Base-by-base conservation (phyloP, 2,888 invertebrate species). In the Elaeidobius kamerunicus region DNA sequence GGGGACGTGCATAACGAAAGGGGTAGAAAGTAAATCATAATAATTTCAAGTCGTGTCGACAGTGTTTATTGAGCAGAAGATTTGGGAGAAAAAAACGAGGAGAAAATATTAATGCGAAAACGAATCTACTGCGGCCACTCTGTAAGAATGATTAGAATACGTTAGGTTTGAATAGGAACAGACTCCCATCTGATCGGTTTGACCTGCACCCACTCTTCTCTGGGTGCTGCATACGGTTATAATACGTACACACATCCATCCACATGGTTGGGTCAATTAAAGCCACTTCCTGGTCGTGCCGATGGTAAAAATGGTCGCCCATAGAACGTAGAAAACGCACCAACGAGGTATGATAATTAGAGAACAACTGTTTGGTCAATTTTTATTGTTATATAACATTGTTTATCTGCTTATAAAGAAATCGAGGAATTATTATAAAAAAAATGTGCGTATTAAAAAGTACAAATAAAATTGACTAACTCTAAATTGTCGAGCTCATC, bases 1-100 rank as follows among this genome's bases (percentile, higher is more conserved):
- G 58, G 66, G 68, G 65, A 66, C 61, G n/a, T n/a, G 56, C 52
- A 57, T 19, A 45, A 47, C 58, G 60, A 60, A 63, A 63, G 62
- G 63, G 64, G 63, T 63, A 61, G 58, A 45, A 23, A 49, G 51
- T 57, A 57, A 57, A 57, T 57, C 51, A 57, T 46, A 27, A 58
- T 62, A n/a, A n/a, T n/a, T 63, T 61, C 64, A 63, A 63, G 61
- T 62, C 61, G 53, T 47, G 49, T 43, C 15, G 62, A 57, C 58
- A 41, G 32, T 51, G 52, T 49, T 56, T 50, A 55, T 60, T 57
- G 59, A 58, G 61, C 63, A 60, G 62, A 59, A 61, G 60, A 63
- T 56, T 56, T 47, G 41, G n/a, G n/a, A n/a, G n/a, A 57, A 58
- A 52, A 56, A 56, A 52, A 19, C 42, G 51, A 45, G 52, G 16